phyloP scores from a whole-genome alignment of 2,797 vertebrate genomes.

The Clarias laeviceps region DNA sequence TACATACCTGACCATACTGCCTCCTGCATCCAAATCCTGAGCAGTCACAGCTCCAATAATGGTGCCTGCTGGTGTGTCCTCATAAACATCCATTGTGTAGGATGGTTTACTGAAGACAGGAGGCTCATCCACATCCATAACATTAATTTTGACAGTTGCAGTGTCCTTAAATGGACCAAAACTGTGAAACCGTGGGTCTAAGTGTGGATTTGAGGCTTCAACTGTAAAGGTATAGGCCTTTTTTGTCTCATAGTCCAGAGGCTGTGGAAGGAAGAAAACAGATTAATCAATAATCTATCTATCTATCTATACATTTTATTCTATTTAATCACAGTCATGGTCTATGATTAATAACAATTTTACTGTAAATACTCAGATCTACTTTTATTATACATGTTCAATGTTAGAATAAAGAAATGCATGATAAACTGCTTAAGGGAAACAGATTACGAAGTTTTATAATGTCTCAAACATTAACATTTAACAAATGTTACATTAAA shows the following conservation, averaged over 20 bases:
- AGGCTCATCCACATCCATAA: constrained; percentile 94
- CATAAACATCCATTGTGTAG: constrained; percentile 96
- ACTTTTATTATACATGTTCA: too few relatives aligned
- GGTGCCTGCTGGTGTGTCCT: constrained; percentile 90
- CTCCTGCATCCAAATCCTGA: constrained; percentile 91
- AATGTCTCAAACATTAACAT: too few relatives aligned
- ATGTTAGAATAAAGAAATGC: too few relatives aligned
- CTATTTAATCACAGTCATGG: too few relatives aligned
- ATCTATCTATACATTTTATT: too few relatives aligned
- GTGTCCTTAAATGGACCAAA: constrained; percentile 96
- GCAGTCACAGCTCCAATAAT: constrained; percentile 97
- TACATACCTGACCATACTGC: constrained; percentile 88
- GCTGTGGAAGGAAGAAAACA: constrained; percentile 66
- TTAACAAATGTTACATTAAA: too few relatives aligned
- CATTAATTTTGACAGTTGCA: constrained; percentile 94
- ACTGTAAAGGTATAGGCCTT: constrained; percentile 98
- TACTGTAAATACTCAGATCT: too few relatives aligned
- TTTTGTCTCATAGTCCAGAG: constrained; percentile 94
- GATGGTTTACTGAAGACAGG: constrained; percentile 90
- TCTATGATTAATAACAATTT: too few relatives aligned
- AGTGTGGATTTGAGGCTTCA: constrained; percentile 89
- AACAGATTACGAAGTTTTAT: too few relatives aligned
- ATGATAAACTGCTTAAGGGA: too few relatives aligned
- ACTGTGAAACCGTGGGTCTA: constrained; percentile 90
- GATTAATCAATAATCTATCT: not conserved